These are phyloP conservation scores for Drosophila pectinifera DNA, from an alignment of 1,140 invertebrate species.

Conservation along the genomic window DNA sequence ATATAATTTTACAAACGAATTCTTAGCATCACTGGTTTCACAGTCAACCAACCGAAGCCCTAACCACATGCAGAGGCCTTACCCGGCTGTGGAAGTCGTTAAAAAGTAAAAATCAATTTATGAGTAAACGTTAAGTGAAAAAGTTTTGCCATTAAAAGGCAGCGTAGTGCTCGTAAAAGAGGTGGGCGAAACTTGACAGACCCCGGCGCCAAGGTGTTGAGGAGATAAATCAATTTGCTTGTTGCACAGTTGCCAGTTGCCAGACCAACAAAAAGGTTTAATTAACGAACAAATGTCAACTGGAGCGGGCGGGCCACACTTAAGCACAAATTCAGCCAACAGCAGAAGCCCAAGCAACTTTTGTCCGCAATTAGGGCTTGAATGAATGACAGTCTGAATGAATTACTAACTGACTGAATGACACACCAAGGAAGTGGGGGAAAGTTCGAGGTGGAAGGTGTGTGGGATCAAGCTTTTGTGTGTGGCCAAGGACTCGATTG, in stretches of 20 bases:
- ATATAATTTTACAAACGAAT: not conserved
- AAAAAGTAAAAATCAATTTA: slow-evolving; percentile 84
- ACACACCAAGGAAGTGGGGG: slow-evolving; percentile 35
- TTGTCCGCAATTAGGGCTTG: slow-evolving; percentile 78
- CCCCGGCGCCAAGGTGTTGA: slow-evolving; percentile 65
- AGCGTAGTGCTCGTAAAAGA: slow-evolving; percentile 31
- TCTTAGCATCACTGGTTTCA: slow-evolving; percentile 14
- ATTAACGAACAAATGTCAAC: slow-evolving; percentile 84
- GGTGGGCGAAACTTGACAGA: slow-evolving; percentile 53
- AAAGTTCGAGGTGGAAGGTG: slow-evolving; percentile 13
- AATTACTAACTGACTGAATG: slow-evolving; percentile 62
- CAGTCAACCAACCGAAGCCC: not conserved
- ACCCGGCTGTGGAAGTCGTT: slow-evolving; percentile 53
- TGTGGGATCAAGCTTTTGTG: slow-evolving; percentile 23
- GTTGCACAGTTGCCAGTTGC: slow-evolving; percentile 70
- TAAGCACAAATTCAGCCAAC: slow-evolving; percentile 6
- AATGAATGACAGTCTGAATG: slow-evolving; percentile 79
- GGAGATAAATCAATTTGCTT: slow-evolving; percentile 83
- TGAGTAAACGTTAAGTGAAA: slow-evolving; percentile 83
- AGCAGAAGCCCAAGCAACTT: slow-evolving; percentile 66
- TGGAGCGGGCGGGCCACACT: slow-evolving; percentile 44
- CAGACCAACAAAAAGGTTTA: slow-evolving; percentile 80
- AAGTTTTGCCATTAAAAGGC: slow-evolving; percentile 80
- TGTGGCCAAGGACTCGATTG: slow-evolving; percentile 34
- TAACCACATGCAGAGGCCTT: slow-evolving; percentile 19